phyloP scores from a whole-genome alignment of 2,113 vertebrate species.

The Laticauda laticaudata region DNA sequence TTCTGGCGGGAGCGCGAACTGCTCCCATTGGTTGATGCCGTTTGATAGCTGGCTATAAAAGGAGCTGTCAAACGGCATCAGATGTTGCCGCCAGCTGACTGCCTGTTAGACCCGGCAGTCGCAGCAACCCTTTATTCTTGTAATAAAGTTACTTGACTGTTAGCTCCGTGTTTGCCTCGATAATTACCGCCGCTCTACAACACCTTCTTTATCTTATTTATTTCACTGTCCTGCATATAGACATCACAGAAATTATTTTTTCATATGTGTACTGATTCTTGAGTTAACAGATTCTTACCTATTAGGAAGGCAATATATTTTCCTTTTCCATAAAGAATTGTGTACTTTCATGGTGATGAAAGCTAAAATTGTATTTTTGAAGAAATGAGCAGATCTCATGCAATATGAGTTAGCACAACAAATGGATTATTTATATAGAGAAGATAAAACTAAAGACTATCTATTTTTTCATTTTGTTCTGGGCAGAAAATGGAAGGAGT shows the following conservation, averaged over 20 bases:
- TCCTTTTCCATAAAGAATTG: not conserved
- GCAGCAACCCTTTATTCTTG: no score
- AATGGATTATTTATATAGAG: not conserved
- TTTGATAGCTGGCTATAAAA: no score
- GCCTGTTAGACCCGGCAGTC: no score
- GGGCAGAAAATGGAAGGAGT: not conserved
- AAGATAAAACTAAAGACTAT: not conserved
- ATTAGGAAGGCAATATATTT: not conserved
- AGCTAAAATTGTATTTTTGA: not conserved
- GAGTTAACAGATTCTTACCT: slow-evolving; percentile 21
- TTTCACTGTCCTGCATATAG: slow-evolving; percentile 19
- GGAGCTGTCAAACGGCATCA: no score
- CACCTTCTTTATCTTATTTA: slow-evolving; percentile 46
- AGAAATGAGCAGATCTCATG: not conserved
- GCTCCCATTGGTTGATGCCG: no score
- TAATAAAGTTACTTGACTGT: no score
- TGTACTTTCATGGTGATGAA: not conserved
- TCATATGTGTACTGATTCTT: slow-evolving; percentile 25
- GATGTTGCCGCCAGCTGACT: no score
- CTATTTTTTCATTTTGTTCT: not conserved
- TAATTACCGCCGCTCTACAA: no score
- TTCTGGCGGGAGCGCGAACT: no score
- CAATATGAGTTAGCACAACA: slow-evolving; percentile 8
- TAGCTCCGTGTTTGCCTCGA: no score
- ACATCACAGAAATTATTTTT: not conserved